These are phyloP conservation scores for Campoletis sonorensis DNA, from an alignment of 1,140 invertebrate species.

Conservation along the genomic window DNA sequence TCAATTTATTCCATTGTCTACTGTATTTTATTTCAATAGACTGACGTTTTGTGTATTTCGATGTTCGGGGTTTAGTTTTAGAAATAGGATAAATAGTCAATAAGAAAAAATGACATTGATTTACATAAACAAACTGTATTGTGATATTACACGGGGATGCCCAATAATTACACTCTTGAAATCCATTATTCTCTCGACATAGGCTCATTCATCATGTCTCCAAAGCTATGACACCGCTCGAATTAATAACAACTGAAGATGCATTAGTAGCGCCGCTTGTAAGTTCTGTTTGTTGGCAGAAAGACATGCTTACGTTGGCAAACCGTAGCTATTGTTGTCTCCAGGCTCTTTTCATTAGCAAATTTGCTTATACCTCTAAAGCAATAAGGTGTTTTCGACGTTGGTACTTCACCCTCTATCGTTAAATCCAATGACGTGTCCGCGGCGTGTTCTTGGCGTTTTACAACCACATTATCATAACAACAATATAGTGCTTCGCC, in stretches of 20 bases:
- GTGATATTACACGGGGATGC: no score
- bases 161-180: conserved; percentile 1
- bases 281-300: background rate
- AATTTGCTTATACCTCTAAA: conserved; percentile 8
- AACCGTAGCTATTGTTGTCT: background rate
- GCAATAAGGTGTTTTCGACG: background rate
- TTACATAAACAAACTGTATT: no score
- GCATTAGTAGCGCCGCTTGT: background rate
- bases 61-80: no score
- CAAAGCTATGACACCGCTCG: background rate
- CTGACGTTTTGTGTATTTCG: no score
- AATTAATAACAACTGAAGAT: conserved; percentile 8
- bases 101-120: no score
- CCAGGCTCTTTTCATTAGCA: conserved; percentile 7
- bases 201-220: background rate
- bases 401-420: background rate
- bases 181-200: background rate
- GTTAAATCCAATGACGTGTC: background rate
- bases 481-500: no score
- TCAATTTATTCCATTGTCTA: no score
- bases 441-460: background rate
- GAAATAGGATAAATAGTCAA: no score
- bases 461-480: background rate
- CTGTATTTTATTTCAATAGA: no score
- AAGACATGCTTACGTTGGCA: background rate